Conservation (phyloP, 1,140 invertebrate genomes). For the Zophobas morio region DNA sequence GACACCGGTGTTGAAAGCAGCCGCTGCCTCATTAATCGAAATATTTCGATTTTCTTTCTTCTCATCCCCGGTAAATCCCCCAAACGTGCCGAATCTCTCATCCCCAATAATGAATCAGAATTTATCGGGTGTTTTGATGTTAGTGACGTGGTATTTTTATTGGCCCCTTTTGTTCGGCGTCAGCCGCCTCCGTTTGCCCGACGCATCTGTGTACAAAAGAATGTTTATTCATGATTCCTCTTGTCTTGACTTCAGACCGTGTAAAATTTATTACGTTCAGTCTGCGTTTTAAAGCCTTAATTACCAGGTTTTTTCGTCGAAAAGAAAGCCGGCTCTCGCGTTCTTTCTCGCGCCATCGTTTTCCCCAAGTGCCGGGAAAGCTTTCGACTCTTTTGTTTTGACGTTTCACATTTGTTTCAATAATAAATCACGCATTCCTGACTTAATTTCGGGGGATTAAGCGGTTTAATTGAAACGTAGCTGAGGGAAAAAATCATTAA, state of each 20-base stretch:
- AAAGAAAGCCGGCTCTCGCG: neutral
- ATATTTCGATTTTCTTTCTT: neutral
- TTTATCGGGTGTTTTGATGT: constrained; percentile 46
- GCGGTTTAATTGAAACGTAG: constrained; percentile 27
- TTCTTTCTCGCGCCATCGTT: constrained; percentile 11
- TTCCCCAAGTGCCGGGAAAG: neutral
- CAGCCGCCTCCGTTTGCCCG: constrained; percentile 37
- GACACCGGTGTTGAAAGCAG: too few species aligned
- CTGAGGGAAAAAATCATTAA: constrained; percentile 23
- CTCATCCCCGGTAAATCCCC: neutral
- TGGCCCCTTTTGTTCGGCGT: constrained; percentile 38
- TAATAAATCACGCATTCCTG: constrained; percentile 39
- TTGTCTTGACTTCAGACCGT: constrained; percentile 41
- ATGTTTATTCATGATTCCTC: constrained; percentile 46
- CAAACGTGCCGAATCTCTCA: constrained; percentile 21
- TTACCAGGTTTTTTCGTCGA: constrained; percentile 29
- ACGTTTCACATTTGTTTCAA: constrained; percentile 35
- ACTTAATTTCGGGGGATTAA: constrained; percentile 23
- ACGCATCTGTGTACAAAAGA: constrained; percentile 46
- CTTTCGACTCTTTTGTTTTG: constrained; percentile 33
- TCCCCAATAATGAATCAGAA: constrained; percentile 40
- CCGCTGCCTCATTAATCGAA: neutral
- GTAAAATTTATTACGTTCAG: constrained; percentile 46
- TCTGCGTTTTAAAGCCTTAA: constrained; percentile 46
- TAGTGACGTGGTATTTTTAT: constrained; percentile 48